Base-by-base conservation (phyloP, 2,797 vertebrate species). In the Oreochromis grahami region DNA sequence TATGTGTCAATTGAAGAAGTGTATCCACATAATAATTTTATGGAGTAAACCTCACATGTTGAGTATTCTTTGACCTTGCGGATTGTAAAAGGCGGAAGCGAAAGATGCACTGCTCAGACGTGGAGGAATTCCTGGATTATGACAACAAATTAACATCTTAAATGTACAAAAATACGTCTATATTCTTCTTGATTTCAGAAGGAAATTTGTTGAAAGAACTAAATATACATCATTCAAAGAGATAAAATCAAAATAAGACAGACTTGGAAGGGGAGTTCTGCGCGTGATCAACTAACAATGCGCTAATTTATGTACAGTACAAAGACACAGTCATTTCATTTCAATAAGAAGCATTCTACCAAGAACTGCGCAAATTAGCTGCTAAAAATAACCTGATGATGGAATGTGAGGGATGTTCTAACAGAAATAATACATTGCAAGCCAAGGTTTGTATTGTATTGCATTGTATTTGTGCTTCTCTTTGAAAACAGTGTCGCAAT, bases 161-260 rank as follows among this genome's bases (percentile, higher is more conserved):
- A 72, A 12, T 48, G 14, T 19, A 1, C 1, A 19, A 72, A 72
- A 29, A 48, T 19, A 29, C 3, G 1, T 48, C 15, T 29, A 12
- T 29, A 48, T 48, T 41, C 9, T 8, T 11, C 68, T 72, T 45
- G 17, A 72, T 21, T n/a, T 52, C 21, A n/a, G 21, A 52, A 12
- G n/a, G n/a, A 52, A 11, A 11, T 0, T 48, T 0, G 4, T 45
- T 29, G 15, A 1, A 72, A 48, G 68, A 29, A 48, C 24, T 72
- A 48, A 72, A 72, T 48, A 19, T 70, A 45, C 21, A 26, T 70
- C 65, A 45, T 70, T 70, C 65, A 45, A 45, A 70, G 41, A 17
- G 65, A 26, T 26, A 70, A 26, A 4, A 45, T 70, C 21, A 2
- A 70, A 70, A 70, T 45, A 26, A 13, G 38, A 10, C 21, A 45